phyloP scores from a whole-genome alignment of 1,140 invertebrate species.

The Phthorimaea operculella region DNA sequence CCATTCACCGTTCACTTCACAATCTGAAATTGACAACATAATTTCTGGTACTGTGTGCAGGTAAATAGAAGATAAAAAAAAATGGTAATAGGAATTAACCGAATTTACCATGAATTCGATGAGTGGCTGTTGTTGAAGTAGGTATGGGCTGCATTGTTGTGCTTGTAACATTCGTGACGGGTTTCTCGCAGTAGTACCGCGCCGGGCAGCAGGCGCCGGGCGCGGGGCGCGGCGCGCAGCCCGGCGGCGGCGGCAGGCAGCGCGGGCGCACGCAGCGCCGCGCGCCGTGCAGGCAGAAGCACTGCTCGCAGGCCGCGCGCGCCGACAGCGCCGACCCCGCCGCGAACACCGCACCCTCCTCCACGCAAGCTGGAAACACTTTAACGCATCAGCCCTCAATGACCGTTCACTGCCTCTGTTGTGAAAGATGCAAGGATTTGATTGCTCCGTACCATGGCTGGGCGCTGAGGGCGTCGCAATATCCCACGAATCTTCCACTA shows the following conservation, averaged over 20 bases:
- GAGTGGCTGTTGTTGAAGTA: not conserved
- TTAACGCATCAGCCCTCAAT: constrained; percentile 15
- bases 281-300: constrained; percentile 83
- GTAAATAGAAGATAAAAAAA: too few species aligned
- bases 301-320: constrained; percentile 83
- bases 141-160: not conserved
- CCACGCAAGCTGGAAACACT: constrained; percentile 73
- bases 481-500: constrained; percentile 25
- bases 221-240: constrained; percentile 76
- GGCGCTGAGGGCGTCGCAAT: constrained; percentile 23
- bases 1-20: constrained; percentile 71
- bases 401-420: not conserved
- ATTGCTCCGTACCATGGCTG: constrained; percentile 27
- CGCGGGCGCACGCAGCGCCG: constrained; percentile 83
- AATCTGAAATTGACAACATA: constrained; percentile 74
- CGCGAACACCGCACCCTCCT: constrained; percentile 80
- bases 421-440: not conserved
- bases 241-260: constrained; percentile 81
- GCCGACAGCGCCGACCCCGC: constrained; percentile 87
- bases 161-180: not conserved
- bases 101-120: not conserved
- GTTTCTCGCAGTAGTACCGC: constrained; percentile 78
- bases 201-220: constrained; percentile 85
- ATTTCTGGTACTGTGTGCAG: constrained; percentile 3
- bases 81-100: not conserved